phyloP scores from a whole-genome alignment of 2,888 invertebrate species.

The Eueremaeus valkanovi region DNA sequence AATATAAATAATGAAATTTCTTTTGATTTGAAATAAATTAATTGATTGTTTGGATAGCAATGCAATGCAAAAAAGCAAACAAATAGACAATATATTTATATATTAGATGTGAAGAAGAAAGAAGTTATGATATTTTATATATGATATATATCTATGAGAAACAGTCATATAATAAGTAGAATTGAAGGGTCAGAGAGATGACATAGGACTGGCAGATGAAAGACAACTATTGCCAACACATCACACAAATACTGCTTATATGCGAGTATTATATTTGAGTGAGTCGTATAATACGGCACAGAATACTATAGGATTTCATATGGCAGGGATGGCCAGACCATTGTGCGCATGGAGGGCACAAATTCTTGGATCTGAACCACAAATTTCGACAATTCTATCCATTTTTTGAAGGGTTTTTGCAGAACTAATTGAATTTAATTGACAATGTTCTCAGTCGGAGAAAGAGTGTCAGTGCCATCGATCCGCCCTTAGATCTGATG shows the following conservation, averaged over 20 bases:
- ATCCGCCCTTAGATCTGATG: too few relatives aligned
- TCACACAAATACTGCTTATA: background rate
- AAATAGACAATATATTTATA: background rate
- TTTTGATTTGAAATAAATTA: constrained; percentile 1
- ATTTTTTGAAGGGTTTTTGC: too few relatives aligned
- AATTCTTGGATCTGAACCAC: too few relatives aligned
- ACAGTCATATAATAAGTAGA: background rate
- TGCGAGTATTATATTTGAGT: background rate
- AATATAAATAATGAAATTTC: background rate
- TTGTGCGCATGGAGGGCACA: too few relatives aligned
- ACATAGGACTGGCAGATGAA: background rate
- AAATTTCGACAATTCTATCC: too few relatives aligned
- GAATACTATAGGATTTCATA: too few relatives aligned
- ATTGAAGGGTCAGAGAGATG: background rate
- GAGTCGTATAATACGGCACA: background rate
- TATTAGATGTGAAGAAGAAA: background rate
- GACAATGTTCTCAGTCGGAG: too few relatives aligned
- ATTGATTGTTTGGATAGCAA: background rate
- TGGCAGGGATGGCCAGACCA: too few relatives aligned
- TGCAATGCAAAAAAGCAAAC: background rate
- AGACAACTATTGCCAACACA: background rate
- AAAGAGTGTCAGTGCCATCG: too few relatives aligned
- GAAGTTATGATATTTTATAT: background rate
- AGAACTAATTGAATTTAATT: too few relatives aligned
- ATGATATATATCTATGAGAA: too few relatives aligned